Conservation (phyloP, 2,113 vertebrate genomes). For the Salminus brasiliensis region DNA sequence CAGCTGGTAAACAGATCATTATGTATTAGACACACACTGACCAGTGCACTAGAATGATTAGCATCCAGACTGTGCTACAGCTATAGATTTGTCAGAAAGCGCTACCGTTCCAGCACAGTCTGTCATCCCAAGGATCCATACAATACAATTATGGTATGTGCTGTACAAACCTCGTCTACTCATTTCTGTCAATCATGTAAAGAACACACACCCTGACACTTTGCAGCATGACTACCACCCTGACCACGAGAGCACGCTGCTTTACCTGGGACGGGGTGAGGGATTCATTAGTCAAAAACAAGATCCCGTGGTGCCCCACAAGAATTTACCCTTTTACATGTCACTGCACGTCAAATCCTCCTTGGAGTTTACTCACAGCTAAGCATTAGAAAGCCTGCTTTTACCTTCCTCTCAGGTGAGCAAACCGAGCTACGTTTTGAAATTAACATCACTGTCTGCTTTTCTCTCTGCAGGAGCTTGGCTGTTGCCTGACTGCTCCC, state of each 20-base stretch:
- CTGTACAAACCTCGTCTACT: constrained; percentile 18
- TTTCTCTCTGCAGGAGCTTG: neutral
- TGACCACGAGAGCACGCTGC: neutral
- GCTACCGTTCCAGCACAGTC: neutral
- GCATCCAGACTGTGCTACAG: neutral
- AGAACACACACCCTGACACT: constrained; percentile 10
- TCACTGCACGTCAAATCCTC: constrained; percentile 42
- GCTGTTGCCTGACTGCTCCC: neutral
- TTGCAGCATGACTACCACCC: neutral
- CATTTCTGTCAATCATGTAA: constrained; percentile 26
- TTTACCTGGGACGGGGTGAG: constrained; percentile 20
- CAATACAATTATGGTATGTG: neutral
- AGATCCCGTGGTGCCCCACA: constrained; percentile 46
- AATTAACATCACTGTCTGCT: neutral
- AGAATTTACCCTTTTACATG: constrained; percentile 49
- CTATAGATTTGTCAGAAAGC: neutral
- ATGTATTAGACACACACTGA: too few relatives aligned
- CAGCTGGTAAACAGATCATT: too few relatives aligned
- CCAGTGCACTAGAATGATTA: too few relatives aligned
- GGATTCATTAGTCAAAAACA: constrained; percentile 50
- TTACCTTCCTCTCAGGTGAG: neutral
- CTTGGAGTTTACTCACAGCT: constrained; percentile 12
- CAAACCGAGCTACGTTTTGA: neutral
- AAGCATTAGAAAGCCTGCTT: neutral
- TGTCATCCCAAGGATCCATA: neutral